Evolutionary conservation across 2,797 vertebrate species (phyloP), one percentile per base, ranked within the genome.

Genomic region (Neostethus bicornis): DNA sequence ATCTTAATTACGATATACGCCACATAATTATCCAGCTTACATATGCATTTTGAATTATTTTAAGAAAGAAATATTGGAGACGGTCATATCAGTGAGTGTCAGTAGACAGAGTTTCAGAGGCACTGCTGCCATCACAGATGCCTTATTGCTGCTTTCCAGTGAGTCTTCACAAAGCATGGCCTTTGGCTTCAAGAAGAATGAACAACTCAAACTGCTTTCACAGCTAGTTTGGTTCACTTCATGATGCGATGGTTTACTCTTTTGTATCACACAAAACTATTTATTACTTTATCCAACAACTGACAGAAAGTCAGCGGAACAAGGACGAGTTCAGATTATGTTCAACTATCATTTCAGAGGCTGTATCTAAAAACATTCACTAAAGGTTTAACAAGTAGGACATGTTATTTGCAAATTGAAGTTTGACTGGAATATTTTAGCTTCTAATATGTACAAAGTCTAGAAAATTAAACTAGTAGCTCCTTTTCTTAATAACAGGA

Each of bases 1-100:
- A 77, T 86, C 69, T 57, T 61, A 77, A 86, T 80, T 77, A 71
- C 51, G 69, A 76, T 61, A 77, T 74, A 77, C 80, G 61, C 57
- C 70, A 79, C 61, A 57, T 59, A 34, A 80, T 79, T 72, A 71
- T 60, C 76, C 64, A 72, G 43, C 45, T 59, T 43, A 16, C n/a
- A 67, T 39, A 55, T 70, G 48, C 28, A 50, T 63, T 45, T 53
- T 16, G 16, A 54, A 70, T 56, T n/a, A n/a, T n/a, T n/a, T n/a
- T n/a, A 49, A 13, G 25, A 31, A 45, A 6, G 69, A 65, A 51
- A 31, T 54, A 56, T 39, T 46, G 66, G 54, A 59, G 35, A 55
- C 13, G 58, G 43, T 58, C 37, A 46, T 19, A 54, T 46, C 34
- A 25, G 50, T 62, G 47, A 26, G 37, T 59, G 67, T 61, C 64